phyloP scores from a whole-genome alignment of 2,113 vertebrate species.

The Felis chaus region DNA sequence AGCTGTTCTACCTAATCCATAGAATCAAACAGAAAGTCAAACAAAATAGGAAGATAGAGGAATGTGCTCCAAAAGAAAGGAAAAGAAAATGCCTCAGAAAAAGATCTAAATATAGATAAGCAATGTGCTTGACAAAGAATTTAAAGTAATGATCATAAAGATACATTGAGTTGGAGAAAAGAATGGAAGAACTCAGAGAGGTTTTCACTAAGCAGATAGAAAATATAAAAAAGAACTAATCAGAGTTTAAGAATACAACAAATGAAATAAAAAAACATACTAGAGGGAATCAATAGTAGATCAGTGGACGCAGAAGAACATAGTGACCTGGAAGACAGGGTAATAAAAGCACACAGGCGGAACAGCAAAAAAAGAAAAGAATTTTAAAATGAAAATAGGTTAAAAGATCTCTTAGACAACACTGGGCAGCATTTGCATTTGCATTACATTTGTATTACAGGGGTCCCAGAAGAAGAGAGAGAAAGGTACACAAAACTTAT shows the following conservation, averaged over 20 bases:
- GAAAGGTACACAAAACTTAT: background rate
- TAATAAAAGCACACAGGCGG: background rate
- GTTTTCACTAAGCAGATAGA: background rate
- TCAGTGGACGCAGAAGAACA: background rate
- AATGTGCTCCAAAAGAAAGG: background rate
- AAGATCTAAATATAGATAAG: background rate
- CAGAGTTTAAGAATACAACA: background rate
- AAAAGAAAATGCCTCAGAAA: background rate
- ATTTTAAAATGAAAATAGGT: background rate
- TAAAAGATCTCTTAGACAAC: background rate
- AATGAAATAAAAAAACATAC: background rate
- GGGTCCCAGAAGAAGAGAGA: background rate
- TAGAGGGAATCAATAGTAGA: background rate
- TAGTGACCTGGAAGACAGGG: background rate
- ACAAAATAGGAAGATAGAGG: background rate
- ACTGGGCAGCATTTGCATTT: background rate
- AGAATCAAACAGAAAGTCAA: background rate
- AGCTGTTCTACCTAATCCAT: background rate
- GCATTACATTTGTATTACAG: background rate
- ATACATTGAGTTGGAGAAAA: background rate
- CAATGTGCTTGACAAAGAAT: background rate
- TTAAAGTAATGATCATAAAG: background rate
- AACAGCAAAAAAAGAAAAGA: background rate
- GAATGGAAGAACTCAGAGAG: background rate
- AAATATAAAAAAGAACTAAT: background rate